phyloP scores from a whole-genome alignment of 2,888 invertebrate genomes.

The Malthinus seriepunctatus region DNA sequence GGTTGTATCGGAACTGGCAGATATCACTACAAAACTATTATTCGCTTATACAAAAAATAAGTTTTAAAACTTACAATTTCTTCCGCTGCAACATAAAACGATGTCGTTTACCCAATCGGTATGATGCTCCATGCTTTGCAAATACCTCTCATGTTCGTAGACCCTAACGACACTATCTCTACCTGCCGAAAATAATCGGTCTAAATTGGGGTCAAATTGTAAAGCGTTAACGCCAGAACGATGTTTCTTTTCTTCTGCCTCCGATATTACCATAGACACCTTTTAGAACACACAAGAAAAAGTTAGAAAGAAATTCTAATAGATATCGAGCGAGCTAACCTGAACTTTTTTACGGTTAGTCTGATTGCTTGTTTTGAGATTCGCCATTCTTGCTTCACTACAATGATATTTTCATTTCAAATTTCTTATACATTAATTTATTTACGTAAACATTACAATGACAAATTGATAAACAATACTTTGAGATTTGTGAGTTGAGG shows the following conservation, averaged over 20 bases:
- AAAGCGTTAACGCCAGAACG: constrained; percentile 95
- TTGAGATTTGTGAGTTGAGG: too few relatives aligned
- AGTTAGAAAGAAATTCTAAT: neutral
- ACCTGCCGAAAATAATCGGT: constrained; percentile 93
- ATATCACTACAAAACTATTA: constrained; percentile 75
- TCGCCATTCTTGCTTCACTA: constrained; percentile 43
- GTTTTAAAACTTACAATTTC: constrained; percentile 71
- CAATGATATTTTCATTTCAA: neutral
- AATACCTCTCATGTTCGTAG: constrained; percentile 84
- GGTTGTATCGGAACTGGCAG: constrained; percentile 98
- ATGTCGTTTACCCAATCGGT: constrained; percentile 99
- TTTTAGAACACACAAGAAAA: constrained; percentile 52
- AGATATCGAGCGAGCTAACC: constrained; percentile 36
- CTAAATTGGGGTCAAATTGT: constrained; percentile 86
- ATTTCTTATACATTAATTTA: neutral
- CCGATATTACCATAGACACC: constrained; percentile 98
- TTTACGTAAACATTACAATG: constrained; percentile 1
- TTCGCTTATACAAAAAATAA: neutral
- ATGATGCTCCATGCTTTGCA: constrained; percentile 98
- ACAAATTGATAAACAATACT: constrained; percentile 30
- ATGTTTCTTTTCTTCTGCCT: constrained; percentile 92
- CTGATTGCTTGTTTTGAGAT: constrained; percentile 50
- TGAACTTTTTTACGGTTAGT: constrained; percentile 54
- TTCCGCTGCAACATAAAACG: constrained; percentile 94
- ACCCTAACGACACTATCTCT: constrained; percentile 96